These are phyloP conservation scores for Junonia oenone DNA, from an alignment of 2,888 invertebrate genomes.

Conservation along the genomic window DNA sequence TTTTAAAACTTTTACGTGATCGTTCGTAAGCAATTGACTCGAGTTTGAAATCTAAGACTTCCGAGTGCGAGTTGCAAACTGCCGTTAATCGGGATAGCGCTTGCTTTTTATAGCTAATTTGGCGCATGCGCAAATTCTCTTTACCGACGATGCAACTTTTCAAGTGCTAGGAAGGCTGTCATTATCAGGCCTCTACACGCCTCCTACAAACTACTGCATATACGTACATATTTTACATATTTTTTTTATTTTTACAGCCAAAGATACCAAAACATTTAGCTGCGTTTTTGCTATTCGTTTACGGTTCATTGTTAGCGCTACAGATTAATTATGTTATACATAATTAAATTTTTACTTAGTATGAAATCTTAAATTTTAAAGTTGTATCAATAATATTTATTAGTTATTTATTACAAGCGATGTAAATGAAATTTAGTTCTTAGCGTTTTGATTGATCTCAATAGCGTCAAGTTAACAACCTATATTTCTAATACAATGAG, in stretches of 20 bases:
- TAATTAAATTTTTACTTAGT: neutral
- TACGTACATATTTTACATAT: no score
- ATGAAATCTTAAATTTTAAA: neutral
- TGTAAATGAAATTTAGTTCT: neutral
- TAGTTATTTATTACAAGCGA: neutral
- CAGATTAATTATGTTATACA: no score
- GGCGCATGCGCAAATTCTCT: constrained; percentile 52
- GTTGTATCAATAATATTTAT: neutral
- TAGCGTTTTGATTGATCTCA: neutral
- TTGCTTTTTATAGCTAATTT: constrained; percentile 48
- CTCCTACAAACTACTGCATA: constrained; percentile 2
- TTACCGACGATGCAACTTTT: constrained; percentile 38
- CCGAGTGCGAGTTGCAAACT: constrained; percentile 53
- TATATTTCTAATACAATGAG: neutral
- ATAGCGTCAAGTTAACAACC: neutral
- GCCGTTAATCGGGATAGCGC: constrained; percentile 37
- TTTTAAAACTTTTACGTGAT: constrained; percentile 55
- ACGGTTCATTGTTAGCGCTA: no score
- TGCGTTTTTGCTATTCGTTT: no score
- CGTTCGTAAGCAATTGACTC: constrained; percentile 38
- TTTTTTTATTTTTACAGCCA: no score
- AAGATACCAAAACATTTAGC: no score
- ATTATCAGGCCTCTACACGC: constrained; percentile 26
- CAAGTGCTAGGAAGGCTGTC: constrained; percentile 42
- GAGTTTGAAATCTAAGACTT: constrained; percentile 39